phyloP scores from a whole-genome alignment of 2,113 vertebrate species.

The Callopanchax toddi region DNA sequence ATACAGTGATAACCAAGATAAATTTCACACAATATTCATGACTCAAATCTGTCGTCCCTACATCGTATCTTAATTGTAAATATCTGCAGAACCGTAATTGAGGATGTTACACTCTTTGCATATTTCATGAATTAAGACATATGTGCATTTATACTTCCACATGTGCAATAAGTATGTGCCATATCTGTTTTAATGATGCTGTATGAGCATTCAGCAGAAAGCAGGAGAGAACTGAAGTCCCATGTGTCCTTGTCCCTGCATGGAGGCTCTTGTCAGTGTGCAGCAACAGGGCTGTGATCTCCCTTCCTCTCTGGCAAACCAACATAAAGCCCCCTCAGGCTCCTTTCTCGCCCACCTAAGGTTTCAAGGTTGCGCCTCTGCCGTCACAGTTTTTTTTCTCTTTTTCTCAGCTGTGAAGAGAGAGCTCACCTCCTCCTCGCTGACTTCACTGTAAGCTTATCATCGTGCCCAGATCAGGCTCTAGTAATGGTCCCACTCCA shows the following conservation, averaged over 20 bases:
- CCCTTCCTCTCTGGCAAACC: slow-evolving; percentile 38
- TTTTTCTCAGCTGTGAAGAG: slow-evolving; percentile 43
- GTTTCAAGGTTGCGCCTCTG: slow-evolving; percentile 71
- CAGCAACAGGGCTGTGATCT: slow-evolving; percentile 65
- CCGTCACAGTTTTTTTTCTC: slow-evolving; percentile 47
- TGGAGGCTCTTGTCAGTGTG: slow-evolving; percentile 54
- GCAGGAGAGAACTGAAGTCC: slow-evolving; percentile 35
- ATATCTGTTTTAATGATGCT: neutral
- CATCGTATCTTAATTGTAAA: no score
- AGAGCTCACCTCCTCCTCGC: slow-evolving; percentile 50
- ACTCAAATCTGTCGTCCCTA: no score
- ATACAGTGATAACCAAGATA: no score
- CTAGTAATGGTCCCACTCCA: slow-evolving; percentile 24
- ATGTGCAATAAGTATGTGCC: neutral
- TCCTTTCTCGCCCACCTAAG: slow-evolving; percentile 62
- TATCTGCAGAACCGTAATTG: no score
- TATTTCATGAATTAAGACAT: no score
- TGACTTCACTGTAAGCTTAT: slow-evolving; percentile 40
- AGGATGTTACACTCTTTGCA: no score
- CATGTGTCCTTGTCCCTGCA: slow-evolving; percentile 58
- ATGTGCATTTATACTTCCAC: neutral
- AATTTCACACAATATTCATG: no score
- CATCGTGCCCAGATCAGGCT: slow-evolving; percentile 40
- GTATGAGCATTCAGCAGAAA: slow-evolving; percentile 24
- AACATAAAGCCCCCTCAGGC: slow-evolving; percentile 67